These are phyloP conservation scores for Prunella himalayana DNA, from an alignment of 2,113 vertebrate species.

Conservation along the genomic window DNA sequence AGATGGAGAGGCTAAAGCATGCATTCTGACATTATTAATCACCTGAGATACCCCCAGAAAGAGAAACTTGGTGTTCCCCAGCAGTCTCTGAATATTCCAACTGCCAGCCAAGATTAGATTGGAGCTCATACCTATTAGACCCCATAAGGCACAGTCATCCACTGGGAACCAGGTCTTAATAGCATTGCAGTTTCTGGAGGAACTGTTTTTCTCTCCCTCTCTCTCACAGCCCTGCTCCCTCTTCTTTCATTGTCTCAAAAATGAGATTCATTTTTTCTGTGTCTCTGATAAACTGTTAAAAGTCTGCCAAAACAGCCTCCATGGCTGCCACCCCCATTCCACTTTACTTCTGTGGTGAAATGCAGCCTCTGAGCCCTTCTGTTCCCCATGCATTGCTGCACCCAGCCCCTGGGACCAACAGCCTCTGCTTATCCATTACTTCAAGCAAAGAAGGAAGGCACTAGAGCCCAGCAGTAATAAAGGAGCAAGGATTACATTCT, in stretches of 20 bases:
- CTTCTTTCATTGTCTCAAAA: neutral
- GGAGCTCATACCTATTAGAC: neutral
- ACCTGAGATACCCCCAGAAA: neutral
- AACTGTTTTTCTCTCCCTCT: neutral
- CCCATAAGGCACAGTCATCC: neutral
- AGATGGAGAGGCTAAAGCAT: neutral
- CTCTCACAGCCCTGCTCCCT: neutral
- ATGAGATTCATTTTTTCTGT: neutral
- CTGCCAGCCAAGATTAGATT: neutral
- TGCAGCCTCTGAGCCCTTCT: neutral
- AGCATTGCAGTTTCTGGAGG: neutral
- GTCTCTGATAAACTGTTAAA: neutral
- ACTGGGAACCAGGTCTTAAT: neutral
- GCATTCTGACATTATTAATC: constrained; percentile 37
- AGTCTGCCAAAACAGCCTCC: neutral
- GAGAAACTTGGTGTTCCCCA: constrained; percentile 6
- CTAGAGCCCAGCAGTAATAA: neutral
- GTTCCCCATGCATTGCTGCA: neutral
- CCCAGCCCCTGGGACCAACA: neutral
- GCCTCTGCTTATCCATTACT: neutral
- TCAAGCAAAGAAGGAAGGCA: neutral
- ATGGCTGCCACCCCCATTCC: neutral
- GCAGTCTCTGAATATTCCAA: constrained; percentile 6
- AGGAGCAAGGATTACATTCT: neutral
- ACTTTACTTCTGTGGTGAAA: neutral